Evolutionary conservation across 1,140 invertebrate species (phyloP).

Genomic region (Cyrtorhinus lividipennis): DNA sequence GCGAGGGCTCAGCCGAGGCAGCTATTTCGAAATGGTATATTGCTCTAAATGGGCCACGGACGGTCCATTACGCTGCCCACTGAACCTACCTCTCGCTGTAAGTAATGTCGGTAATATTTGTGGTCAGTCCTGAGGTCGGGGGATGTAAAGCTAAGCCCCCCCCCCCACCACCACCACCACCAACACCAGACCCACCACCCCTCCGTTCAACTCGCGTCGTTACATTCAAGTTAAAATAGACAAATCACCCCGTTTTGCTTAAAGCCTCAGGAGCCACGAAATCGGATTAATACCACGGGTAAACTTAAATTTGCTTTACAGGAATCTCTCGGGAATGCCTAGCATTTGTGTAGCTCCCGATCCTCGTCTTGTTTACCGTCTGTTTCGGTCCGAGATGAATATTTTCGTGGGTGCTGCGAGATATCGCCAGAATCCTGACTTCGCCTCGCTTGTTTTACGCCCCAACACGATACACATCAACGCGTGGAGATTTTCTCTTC

Average conservation of each 20-base stretch:
- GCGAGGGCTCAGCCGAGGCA: too few species aligned
- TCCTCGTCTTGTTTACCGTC: too few species aligned
- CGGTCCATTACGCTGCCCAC: neutral
- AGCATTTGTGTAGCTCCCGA: too few species aligned
- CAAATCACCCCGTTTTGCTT: neutral
- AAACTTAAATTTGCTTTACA: too few species aligned
- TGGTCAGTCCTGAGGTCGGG: neutral
- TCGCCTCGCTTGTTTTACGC: too few species aligned
- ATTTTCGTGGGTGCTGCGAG: too few species aligned
- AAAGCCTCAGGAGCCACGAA: neutral
- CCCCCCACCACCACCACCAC: neutral
- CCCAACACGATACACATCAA: too few species aligned
- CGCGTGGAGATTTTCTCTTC: too few species aligned
- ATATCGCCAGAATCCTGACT: too few species aligned
- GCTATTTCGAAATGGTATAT: neutral
- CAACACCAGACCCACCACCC: neutral
- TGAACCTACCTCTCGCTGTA: neutral
- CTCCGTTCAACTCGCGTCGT: neutral
- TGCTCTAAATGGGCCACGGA: neutral
- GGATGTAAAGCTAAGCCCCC: neutral
- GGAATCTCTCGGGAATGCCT: too few species aligned
- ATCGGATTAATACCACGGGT: too few species aligned
- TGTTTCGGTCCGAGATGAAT: too few species aligned
- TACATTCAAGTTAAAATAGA: neutral
- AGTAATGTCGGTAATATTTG: conserved; percentile 1